These are phyloP conservation scores for Cochlearius cochlearius DNA, from an alignment of 2,113 vertebrate genomes.

Conservation along the genomic window DNA sequence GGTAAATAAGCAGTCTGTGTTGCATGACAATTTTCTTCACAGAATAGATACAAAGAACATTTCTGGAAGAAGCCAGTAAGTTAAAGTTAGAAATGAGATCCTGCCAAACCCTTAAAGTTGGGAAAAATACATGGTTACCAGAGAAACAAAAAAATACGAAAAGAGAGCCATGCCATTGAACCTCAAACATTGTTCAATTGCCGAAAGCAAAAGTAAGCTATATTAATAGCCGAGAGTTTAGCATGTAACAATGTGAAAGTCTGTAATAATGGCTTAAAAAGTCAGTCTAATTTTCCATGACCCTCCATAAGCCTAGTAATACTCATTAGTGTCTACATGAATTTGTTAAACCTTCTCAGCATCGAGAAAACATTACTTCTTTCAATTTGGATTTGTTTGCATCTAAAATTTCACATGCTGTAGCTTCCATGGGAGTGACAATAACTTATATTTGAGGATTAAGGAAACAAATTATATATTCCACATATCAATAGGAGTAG, in stretches of 20 bases:
- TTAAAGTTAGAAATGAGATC: neutral
- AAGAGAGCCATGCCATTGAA: neutral
- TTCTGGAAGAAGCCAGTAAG: neutral
- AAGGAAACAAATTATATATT: neutral
- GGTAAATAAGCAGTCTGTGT: neutral
- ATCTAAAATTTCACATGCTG: neutral
- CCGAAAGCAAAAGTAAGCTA: neutral
- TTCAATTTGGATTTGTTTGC: slow-evolving; percentile 19
- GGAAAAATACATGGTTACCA: neutral
- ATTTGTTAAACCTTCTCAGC: slow-evolving; percentile 42
- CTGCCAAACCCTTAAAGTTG: neutral
- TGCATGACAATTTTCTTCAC: neutral
- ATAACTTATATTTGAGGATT: slow-evolving; percentile 21
- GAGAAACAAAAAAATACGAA: neutral
- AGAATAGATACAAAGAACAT: neutral
- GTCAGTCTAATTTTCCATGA: neutral
- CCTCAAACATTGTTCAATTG: neutral
- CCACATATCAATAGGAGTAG: neutral
- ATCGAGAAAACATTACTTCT: slow-evolving; percentile 18
- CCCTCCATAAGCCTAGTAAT: slow-evolving; percentile 6
- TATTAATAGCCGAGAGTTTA: neutral
- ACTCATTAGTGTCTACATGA: slow-evolving; percentile 6
- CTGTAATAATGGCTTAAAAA: slow-evolving; percentile 25
- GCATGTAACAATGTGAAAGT: neutral
- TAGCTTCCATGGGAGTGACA: slow-evolving; percentile 8